These are phyloP conservation scores for Caenorhabditis sp. DNA, from an alignment of 2,888 invertebrate species.

Conservation along the genomic window DNA sequence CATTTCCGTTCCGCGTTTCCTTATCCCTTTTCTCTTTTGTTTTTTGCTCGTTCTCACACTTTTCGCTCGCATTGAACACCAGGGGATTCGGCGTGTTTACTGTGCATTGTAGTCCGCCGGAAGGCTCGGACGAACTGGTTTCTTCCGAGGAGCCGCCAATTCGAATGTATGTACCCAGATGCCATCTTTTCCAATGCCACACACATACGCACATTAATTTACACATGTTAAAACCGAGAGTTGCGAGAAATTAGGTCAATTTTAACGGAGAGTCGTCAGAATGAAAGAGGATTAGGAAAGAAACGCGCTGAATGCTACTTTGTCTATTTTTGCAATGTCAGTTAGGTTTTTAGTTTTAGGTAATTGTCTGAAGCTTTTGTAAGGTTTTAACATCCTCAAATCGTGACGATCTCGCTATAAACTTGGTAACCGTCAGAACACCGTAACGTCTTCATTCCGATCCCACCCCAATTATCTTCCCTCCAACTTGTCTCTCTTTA, in stretches of 20 bases:
- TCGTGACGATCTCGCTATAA: too few species aligned
- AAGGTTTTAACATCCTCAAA: too few species aligned
- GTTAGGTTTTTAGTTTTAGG: too few species aligned
- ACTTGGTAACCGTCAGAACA: too few species aligned
- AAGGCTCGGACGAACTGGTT: slow-evolving; percentile 10
- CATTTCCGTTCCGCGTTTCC: neutral
- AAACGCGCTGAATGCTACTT: too few species aligned
- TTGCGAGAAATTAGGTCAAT: slow-evolving; percentile 6
- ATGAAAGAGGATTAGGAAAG: too few species aligned
- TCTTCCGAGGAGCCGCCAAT: neutral
- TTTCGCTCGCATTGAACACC: slow-evolving; percentile 9
- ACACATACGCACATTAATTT: slow-evolving; percentile 13
- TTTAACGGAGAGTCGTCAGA: neutral
- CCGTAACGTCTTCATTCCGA: too few species aligned
- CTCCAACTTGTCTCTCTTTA: slow-evolving; percentile 5
- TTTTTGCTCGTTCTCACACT: neutral
- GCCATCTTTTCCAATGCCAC: too few species aligned
- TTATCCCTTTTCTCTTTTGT: neutral
- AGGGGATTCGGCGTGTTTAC: neutral
- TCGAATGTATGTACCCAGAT: slow-evolving; percentile 2
- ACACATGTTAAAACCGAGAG: slow-evolving; percentile 16
- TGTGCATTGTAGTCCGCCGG: neutral
- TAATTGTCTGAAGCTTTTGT: too few species aligned
- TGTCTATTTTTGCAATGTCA: too few species aligned
- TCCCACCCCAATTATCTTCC: too few species aligned